These are phyloP conservation scores for Pterostichus madidus DNA, from an alignment of 2,888 invertebrate genomes.

Conservation along the genomic window DNA sequence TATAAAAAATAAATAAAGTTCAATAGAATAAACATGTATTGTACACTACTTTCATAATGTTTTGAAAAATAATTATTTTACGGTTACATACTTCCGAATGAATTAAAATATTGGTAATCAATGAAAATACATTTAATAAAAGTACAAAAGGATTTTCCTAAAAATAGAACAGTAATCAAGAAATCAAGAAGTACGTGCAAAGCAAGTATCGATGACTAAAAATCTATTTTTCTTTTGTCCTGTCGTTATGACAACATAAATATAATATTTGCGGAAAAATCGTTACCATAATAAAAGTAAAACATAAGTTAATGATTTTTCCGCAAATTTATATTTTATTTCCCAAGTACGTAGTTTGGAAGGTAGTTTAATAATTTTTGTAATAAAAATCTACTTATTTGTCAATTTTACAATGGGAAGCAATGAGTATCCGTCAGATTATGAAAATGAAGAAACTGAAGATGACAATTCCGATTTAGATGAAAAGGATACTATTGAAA, in stretches of 20 bases:
- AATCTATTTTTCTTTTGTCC: not conserved
- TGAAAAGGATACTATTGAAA: constrained; percentile 30
- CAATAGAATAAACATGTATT: no score
- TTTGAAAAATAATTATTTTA: no score
- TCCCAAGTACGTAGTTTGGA: no score
- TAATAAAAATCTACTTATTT: not conserved
- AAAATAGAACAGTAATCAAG: constrained; percentile 15
- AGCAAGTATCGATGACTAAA: not conserved
- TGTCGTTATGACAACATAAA: constrained; percentile 58
- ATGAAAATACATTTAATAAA: not conserved
- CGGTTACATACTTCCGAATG: no score
- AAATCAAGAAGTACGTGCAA: not conserved
- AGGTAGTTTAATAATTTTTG: no score
- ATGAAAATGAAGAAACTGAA: constrained; percentile 30
- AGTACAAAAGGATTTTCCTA: constrained; percentile 19
- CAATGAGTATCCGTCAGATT: constrained; percentile 29
- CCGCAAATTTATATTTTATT: no score
- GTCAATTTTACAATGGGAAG: constrained; percentile 9
- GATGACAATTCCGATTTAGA: constrained; percentile 23
- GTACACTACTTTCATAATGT: no score
- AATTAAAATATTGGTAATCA: no score
- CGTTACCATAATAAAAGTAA: no score
- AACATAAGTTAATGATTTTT: no score
- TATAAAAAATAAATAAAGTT: no score
- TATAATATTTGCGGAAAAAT: constrained; percentile 45